phyloP scores from a whole-genome alignment of 2,797 vertebrate genomes.

The Oryzias sinensis region DNA sequence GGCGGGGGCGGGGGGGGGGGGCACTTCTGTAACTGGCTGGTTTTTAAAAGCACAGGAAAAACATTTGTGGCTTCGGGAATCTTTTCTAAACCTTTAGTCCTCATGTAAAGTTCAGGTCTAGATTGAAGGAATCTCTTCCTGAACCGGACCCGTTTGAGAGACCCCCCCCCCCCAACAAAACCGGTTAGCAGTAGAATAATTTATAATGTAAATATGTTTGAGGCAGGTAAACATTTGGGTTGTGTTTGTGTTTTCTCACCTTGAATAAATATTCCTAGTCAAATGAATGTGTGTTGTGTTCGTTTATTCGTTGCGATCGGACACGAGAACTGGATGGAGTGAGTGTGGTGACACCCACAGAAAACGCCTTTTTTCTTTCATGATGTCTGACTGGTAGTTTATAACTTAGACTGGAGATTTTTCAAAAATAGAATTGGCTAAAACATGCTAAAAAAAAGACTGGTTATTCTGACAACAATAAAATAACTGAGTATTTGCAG shows the following conservation, averaged over 20 bases:
- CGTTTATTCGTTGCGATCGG: not conserved
- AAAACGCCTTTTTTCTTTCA: too few species aligned
- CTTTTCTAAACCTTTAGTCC: not conserved
- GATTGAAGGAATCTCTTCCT: conserved; percentile 28
- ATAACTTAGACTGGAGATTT: too few species aligned
- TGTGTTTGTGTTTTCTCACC: conserved; percentile 78
- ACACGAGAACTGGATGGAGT: not conserved
- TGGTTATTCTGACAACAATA: too few species aligned
- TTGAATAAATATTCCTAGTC: conserved; percentile 84
- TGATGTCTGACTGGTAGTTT: too few species aligned
- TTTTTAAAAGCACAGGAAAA: conserved; percentile 45
- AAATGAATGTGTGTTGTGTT: conserved; percentile 49
- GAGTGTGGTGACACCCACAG: not conserved
- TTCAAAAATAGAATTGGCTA: too few species aligned
- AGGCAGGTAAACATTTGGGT: conserved; percentile 68
- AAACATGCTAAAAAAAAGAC: too few species aligned
- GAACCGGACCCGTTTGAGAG: too few species aligned
- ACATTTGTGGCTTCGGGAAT: too few species aligned
- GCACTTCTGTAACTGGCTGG: conserved; percentile 12
- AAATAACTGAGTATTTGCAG: too few species aligned
- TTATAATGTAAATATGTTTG: conserved; percentile 84
- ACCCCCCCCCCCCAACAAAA: conserved; percentile 25
- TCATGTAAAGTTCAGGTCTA: conserved; percentile 26
- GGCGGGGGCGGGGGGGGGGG: too few species aligned
- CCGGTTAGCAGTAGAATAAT: conserved; percentile 77